A percentile compares a stretch with the other conserved stretches of the same genome.
These are phyloP conservation scores for Polypterus bichir DNA, from an alignment of 2,113 vertebrate species.

Conservation along the genomic window DNA sequence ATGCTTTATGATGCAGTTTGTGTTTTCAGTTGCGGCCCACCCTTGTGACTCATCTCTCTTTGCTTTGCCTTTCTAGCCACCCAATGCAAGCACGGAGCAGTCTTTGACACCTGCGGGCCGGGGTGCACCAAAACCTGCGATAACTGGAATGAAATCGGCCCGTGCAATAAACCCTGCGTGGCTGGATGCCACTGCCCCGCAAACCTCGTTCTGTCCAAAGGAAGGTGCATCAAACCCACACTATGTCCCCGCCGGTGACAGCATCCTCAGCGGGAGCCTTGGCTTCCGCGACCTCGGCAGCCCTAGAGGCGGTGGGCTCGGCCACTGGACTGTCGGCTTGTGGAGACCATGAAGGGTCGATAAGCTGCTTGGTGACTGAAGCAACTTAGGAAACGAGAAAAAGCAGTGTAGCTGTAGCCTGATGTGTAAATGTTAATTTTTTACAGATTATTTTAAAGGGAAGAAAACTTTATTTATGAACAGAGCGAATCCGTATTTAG, in stretches of 20 bases:
- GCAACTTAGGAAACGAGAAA: neutral
- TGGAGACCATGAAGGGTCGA: neutral
- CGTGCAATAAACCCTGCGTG: slow-evolving; percentile 74
- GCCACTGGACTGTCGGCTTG: slow-evolving; percentile 34
- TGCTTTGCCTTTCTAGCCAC: slow-evolving; percentile 48
- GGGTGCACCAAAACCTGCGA: slow-evolving; percentile 89
- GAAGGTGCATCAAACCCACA: slow-evolving; percentile 85
- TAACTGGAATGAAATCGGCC: slow-evolving; percentile 95
- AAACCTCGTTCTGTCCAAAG: slow-evolving; percentile 77
- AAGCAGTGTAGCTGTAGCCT: neutral
- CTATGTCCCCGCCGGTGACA: slow-evolving; percentile 87
- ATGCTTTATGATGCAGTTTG: too few species aligned
- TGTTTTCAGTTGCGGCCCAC: too few species aligned
- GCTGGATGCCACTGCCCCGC: slow-evolving; percentile 94
- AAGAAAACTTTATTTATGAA: slow-evolving; percentile 34
- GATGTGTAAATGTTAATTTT: slow-evolving; percentile 28
- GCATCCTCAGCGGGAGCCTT: slow-evolving; percentile 26
- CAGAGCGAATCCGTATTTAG: slow-evolving; percentile 26
- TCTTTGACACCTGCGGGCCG: slow-evolving; percentile 90
- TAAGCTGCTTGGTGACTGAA: neutral
- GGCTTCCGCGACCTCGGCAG: slow-evolving; percentile 16
- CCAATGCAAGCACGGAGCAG: slow-evolving; percentile 82
- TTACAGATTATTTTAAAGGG: slow-evolving; percentile 42
- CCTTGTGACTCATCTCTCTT: too few species aligned
- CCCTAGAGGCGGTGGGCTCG: slow-evolving; percentile 18